Evolutionary conservation across 2,888 invertebrate genomes (phyloP).

Genomic region (Saturnia pavonia): DNA sequence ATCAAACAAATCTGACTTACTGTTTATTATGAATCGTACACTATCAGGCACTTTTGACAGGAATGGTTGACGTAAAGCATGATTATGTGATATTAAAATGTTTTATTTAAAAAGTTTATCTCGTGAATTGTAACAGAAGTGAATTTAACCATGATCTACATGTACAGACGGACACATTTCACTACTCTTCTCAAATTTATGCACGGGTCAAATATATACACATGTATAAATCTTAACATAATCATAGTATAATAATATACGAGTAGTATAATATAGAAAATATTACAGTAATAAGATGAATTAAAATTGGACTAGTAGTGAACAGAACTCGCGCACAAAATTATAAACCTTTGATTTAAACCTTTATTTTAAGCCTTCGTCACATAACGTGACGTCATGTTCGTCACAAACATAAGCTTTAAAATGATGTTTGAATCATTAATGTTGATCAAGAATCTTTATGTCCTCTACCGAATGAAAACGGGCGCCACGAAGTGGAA

Average conservation of each 20-base stretch:
- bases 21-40: conserved; percentile 12
- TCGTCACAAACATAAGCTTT: too few species aligned
- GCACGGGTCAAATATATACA: not conserved
- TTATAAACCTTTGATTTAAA: too few species aligned
- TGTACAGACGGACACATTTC: not conserved
- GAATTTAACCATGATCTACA: not conserved
- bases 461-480: too few species aligned
- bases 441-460: too few species aligned
- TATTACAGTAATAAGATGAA: not conserved
- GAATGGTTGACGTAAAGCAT: conserved; percentile 8
- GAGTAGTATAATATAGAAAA: not conserved
- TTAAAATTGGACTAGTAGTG: not conserved
- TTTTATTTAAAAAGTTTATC: conserved; percentile 1
- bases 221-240: not conserved
- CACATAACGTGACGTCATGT: too few species aligned
- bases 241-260: not conserved
- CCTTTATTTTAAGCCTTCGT: too few species aligned
- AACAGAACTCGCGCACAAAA: too few species aligned
- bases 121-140: not conserved
- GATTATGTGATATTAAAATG: conserved; percentile 5
- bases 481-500: too few species aligned
- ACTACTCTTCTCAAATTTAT: not conserved
- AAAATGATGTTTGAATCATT: too few species aligned
- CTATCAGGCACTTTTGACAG: conserved; percentile 12
- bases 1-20: conserved; percentile 2